Evolutionary conservation across 1,140 invertebrate species (phyloP).

Genomic region (Pectinophora gossypiella): DNA sequence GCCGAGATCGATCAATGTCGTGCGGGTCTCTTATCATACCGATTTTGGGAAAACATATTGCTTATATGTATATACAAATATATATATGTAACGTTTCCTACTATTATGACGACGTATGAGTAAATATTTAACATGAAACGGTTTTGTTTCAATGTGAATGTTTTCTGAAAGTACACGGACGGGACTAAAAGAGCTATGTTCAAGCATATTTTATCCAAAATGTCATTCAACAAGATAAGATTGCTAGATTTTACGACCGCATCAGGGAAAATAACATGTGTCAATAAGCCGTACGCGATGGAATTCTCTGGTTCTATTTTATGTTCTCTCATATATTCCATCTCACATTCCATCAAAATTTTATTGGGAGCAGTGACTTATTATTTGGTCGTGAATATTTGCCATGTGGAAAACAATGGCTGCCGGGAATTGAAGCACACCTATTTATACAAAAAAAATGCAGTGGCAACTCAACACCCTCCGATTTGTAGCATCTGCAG

Average conservation of each 20-base stretch:
- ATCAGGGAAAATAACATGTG: constrained; percentile 51
- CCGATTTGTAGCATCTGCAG: too few species aligned
- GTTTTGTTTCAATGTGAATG: background rate
- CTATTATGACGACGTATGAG: too few species aligned
- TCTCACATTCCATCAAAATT: constrained; percentile 37
- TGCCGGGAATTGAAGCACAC: too few species aligned
- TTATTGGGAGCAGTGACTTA: constrained; percentile 37
- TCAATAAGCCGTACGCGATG: constrained; percentile 38
- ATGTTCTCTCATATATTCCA: constrained; percentile 28
- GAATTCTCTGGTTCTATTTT: constrained; percentile 41
- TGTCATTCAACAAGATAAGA: constrained; percentile 43
- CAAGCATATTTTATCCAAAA: constrained; percentile 39
- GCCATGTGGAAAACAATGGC: too few species aligned
- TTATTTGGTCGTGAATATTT: too few species aligned
- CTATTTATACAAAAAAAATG: too few species aligned
- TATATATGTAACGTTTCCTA: too few species aligned
- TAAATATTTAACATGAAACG: too few species aligned
- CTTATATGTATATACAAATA: background rate
- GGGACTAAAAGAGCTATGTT: background rate
- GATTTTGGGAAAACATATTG: constrained; percentile 12
- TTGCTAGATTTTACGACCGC: constrained; percentile 45
- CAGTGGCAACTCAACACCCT: too few species aligned
- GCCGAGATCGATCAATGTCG: constrained; percentile 54
- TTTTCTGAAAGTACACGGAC: too few species aligned
- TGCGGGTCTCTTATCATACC: constrained; percentile 15